phyloP scores from a whole-genome alignment of 2,797 vertebrate genomes.

The Australoheros facetus region DNA sequence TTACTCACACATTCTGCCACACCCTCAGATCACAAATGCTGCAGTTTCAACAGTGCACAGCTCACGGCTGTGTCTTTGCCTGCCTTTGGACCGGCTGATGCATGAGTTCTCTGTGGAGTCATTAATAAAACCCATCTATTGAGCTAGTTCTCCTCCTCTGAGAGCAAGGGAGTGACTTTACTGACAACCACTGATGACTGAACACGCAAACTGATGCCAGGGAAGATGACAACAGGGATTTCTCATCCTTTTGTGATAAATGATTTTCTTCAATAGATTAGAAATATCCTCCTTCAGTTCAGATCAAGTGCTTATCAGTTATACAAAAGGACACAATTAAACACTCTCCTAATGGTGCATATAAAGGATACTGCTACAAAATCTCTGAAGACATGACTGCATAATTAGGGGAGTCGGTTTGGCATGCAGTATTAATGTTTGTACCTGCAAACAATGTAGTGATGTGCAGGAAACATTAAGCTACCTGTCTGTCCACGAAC shows the following conservation, averaged over 20 bases:
- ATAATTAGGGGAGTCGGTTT: slow-evolving; percentile 19
- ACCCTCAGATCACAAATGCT: slow-evolving; percentile 51
- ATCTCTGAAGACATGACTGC: slow-evolving; percentile 3
- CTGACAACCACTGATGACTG: slow-evolving; percentile 67
- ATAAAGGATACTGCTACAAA: slow-evolving; percentile 1
- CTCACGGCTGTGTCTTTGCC: slow-evolving; percentile 53
- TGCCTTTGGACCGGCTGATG: slow-evolving; percentile 66
- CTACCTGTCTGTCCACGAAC: not conserved
- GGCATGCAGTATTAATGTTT: slow-evolving; percentile 17
- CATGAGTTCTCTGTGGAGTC: slow-evolving; percentile 72
- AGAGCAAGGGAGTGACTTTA: slow-evolving; percentile 63
- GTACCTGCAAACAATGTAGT: slow-evolving; percentile 26
- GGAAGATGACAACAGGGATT: slow-evolving; percentile 66
- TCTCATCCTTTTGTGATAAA: slow-evolving; percentile 53
- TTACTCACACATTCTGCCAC: slow-evolving; percentile 50
- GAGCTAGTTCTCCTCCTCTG: slow-evolving; percentile 69
- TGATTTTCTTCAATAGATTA: slow-evolving; percentile 31
- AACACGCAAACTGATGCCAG: slow-evolving; percentile 66
- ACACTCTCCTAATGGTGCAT: slow-evolving; percentile 2
- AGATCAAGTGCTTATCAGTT: slow-evolving; percentile 27
- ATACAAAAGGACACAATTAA: slow-evolving; percentile 18
- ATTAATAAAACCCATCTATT: slow-evolving; percentile 73
- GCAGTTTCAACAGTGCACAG: slow-evolving; percentile 52
- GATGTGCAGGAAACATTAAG: slow-evolving; percentile 25
- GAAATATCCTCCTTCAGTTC: slow-evolving; percentile 38